Conservation (phyloP, 2,113 vertebrate genomes). For the Canis aureus region DNA sequence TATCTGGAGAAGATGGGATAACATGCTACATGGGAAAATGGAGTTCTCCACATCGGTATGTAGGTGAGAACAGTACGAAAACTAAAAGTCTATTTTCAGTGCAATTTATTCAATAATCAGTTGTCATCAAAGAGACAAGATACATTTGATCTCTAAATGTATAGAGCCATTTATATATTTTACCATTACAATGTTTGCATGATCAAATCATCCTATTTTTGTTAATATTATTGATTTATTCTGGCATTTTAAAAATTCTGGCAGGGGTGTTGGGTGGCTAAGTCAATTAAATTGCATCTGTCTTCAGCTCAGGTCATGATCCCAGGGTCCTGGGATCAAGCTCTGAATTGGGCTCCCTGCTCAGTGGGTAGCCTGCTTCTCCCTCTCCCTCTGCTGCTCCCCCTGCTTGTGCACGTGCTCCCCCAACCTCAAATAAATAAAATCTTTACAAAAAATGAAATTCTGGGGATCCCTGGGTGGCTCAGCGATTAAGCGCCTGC, state of each 20-base stretch:
- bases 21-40: conserved; percentile 74
- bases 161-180: background rate
- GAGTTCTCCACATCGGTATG: conserved; percentile 58
- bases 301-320: too few species aligned
- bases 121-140: background rate
- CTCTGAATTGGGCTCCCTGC: too few species aligned
- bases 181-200: background rate
- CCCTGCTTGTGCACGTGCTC: too few species aligned
- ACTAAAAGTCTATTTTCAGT: background rate
- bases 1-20: background rate
- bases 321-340: too few species aligned
- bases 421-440: too few species aligned
- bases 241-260: background rate
- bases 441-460: too few species aligned
- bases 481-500: too few species aligned
- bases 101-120: background rate
- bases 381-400: too few species aligned
- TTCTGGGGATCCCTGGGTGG: too few species aligned
- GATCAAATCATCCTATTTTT: background rate
- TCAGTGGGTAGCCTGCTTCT: too few species aligned
- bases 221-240: background rate
- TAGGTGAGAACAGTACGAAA: conserved; percentile 25
- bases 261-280: background rate
- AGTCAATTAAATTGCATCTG: too few species aligned
- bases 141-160: background rate